Conservation (phyloP, 2,113 vertebrate species). For the Melanotaenia duboulayi region DNA sequence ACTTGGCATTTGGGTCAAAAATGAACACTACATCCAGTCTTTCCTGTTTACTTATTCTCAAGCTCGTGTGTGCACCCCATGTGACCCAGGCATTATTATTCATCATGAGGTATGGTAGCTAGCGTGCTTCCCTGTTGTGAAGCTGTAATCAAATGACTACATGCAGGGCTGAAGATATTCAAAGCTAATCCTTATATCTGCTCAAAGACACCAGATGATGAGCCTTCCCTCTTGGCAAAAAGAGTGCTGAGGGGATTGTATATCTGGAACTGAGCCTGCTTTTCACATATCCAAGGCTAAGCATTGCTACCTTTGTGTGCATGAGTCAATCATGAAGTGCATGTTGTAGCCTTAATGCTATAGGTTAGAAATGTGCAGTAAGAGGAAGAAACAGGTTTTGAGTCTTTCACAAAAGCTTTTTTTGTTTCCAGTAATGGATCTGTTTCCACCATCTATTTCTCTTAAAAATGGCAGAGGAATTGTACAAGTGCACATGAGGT, state of each 20-base stretch:
- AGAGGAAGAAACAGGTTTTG: not conserved
- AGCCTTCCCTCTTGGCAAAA: conserved; percentile 58
- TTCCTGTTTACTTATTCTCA: conserved; percentile 30
- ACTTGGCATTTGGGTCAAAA: conserved; percentile 33
- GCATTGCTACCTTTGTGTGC: conserved; percentile 19
- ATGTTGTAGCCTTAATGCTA: conserved; percentile 9
- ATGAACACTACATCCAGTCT: not conserved
- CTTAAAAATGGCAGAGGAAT: not conserved
- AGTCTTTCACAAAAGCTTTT: not conserved
- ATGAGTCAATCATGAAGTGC: conserved; percentile 31
- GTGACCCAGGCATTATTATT: conserved; percentile 56
- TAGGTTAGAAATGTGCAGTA: not conserved
- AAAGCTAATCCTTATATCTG: conserved; percentile 69
- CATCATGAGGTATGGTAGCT: conserved; percentile 38
- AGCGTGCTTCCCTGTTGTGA: conserved; percentile 47
- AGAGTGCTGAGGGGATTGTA: conserved; percentile 37
- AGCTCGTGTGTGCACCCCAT: conserved; percentile 29
- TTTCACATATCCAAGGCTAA: conserved; percentile 27
- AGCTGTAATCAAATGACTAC: conserved; percentile 60
- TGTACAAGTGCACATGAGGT: no score
- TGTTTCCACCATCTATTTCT: not conserved
- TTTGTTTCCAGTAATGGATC: not conserved
- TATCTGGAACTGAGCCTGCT: conserved; percentile 44
- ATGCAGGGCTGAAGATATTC: conserved; percentile 59
- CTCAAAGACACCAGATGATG: conserved; percentile 67